Conservation (phyloP, 2,113 vertebrate species). For the Glareola pratincola region DNA sequence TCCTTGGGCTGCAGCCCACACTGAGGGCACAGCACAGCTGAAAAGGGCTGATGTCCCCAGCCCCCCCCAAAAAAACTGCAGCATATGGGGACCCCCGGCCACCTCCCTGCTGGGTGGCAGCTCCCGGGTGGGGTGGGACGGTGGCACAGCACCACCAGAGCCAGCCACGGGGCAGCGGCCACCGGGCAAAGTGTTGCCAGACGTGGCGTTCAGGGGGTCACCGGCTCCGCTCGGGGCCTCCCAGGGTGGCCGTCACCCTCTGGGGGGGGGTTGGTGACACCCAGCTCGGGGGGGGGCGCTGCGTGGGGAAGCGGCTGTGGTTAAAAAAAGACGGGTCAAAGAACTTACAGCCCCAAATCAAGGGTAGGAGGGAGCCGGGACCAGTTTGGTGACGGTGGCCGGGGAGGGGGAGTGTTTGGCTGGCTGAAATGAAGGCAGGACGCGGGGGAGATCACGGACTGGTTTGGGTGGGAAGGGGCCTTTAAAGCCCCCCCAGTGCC, state of each 20-base stretch:
- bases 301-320: not conserved
- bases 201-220: not conserved
- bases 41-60: not conserved
- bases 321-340: not conserved
- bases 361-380: not conserved
- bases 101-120: rapidly evolving
- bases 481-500: too few species aligned
- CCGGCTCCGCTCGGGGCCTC: rapidly evolving
- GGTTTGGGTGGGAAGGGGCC: too few species aligned
- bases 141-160: not conserved
- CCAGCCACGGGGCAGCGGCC: not conserved
- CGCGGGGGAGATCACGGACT: too few species aligned
- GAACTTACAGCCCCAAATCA: not conserved
- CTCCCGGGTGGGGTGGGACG: not conserved
- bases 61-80: not conserved
- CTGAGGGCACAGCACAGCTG: rapidly evolving
- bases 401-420: too few species aligned
- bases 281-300: not conserved
- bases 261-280: not conserved
- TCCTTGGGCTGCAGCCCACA: not conserved
- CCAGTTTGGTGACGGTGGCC: not conserved
- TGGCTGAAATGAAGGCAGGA: too few species aligned
- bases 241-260: not conserved
- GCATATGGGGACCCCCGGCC: not conserved
- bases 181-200: not conserved